Evolutionary conservation across 2,113 vertebrate genomes (phyloP).

Genomic region (Hyla sarda): DNA sequence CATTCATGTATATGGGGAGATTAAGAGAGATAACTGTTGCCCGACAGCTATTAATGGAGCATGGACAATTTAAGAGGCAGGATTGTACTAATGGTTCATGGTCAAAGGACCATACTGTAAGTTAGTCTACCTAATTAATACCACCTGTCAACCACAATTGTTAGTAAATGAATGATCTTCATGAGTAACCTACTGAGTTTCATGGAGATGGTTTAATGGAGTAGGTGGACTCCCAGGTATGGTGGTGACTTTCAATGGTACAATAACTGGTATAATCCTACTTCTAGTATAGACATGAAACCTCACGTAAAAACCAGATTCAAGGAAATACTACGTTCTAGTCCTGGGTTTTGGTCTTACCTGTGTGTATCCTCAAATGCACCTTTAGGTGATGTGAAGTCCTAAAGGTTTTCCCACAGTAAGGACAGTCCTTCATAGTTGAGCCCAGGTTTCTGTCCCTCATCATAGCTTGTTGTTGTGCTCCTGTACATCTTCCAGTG

Average conservation of each 20-base stretch:
- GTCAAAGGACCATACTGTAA: background rate
- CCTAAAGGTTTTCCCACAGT: constrained; percentile 97
- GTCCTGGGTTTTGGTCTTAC: constrained; percentile 74
- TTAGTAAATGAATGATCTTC: background rate
- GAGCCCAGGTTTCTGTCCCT: constrained; percentile 90
- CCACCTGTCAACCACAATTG: background rate
- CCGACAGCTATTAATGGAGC: too few relatives aligned
- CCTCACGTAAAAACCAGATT: constrained; percentile 13
- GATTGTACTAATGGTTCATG: background rate
- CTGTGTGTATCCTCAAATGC: constrained; percentile 99
- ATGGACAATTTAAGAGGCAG: background rate
- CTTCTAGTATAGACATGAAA: background rate
- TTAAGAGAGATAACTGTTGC: too few relatives aligned
- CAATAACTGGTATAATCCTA: background rate
- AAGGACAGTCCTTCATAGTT: constrained; percentile 98
- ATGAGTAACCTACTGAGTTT: background rate
- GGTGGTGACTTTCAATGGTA: background rate
- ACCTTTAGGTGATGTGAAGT: constrained; percentile 99
- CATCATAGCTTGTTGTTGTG: constrained; percentile 86
- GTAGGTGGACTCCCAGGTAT: background rate
- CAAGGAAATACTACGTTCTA: background rate
- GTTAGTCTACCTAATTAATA: background rate
- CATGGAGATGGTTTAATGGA: background rate
- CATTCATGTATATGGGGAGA: too few relatives aligned
- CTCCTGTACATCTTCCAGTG: constrained; percentile 82